Percentiles rank a stretch among this genome's conserved stretches.
Evolutionary conservation across 2,113 vertebrate species (phyloP).

Genomic region (Aleadryas rufinucha): DNA sequence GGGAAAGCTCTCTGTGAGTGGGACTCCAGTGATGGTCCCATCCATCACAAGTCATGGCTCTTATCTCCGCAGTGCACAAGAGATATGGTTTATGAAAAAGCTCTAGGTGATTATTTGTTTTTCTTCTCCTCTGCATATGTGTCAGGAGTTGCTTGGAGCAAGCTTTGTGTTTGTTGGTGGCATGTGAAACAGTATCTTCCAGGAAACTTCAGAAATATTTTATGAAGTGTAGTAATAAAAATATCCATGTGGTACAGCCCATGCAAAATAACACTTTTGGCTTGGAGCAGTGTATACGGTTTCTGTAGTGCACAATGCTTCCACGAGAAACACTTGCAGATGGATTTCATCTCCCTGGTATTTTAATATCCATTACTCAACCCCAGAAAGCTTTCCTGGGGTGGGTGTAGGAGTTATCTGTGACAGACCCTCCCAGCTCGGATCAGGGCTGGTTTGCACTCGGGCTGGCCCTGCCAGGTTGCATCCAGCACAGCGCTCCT

Average conservation of each 20-base stretch:
- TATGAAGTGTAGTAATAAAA: constrained; percentile 56
- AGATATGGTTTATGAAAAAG: neutral
- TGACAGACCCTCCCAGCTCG: neutral
- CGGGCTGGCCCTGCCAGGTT: neutral
- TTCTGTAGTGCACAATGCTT: neutral
- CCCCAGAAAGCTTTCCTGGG: neutral
- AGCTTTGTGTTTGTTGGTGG: constrained; percentile 28
- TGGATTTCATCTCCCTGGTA: constrained; percentile 43
- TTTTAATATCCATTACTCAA: neutral
- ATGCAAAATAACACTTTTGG: constrained; percentile 4
- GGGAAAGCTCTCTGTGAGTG: neutral
- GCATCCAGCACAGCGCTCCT: neutral
- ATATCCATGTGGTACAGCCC: constrained; percentile 9
- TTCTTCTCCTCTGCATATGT: neutral
- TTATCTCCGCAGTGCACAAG: neutral
- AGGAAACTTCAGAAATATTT: constrained; percentile 47
- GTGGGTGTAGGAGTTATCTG: neutral
- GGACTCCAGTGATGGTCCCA: neutral
- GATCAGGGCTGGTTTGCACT: neutral
- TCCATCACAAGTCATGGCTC: neutral
- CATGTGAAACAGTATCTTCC: constrained; percentile 33
- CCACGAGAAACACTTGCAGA: neutral
- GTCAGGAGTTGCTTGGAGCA: neutral
- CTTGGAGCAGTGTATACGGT: neutral
- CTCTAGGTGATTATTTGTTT: neutral